Percentiles rank a stretch among this genome's conserved stretches.
Conservation (phyloP, 2,113 vertebrate species). For the Panthera leo region DNA sequence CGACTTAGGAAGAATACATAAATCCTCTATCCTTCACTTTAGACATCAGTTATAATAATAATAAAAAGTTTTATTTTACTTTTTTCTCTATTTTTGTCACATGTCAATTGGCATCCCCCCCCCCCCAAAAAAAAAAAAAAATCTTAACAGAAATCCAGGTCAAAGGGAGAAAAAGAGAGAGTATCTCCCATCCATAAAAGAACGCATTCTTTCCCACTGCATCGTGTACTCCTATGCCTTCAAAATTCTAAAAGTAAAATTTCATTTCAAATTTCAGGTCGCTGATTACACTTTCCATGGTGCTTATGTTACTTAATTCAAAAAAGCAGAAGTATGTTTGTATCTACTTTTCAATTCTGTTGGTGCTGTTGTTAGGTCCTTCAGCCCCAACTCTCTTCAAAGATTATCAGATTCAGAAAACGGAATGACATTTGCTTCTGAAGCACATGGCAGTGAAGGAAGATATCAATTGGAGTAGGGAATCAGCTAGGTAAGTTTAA, state of each 20-base stretch:
- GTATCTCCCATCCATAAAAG: not conserved
- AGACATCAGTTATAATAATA: not conserved
- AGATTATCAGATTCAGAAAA: not conserved
- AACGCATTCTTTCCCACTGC: accelerated
- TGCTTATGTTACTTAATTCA: not conserved
- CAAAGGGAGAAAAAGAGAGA: not conserved
- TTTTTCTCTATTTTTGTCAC: not conserved
- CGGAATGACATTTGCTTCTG: not conserved
- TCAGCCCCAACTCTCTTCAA: not conserved
- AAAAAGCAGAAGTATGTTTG: not conserved
- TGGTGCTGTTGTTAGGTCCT: not conserved
- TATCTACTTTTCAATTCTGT: not conserved
- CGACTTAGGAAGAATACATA: not conserved
- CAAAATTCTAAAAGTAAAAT: not conserved
- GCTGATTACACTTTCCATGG: not conserved
- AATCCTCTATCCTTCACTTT: not conserved
- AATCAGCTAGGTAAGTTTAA: not conserved
- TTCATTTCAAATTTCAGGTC: not conserved
- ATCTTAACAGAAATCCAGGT: not conserved
- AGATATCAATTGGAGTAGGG: not conserved
- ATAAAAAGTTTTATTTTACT: not conserved
- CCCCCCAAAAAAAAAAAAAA: not conserved
- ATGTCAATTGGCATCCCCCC: not conserved
- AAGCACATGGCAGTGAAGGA: not conserved
- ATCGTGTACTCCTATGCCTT: not conserved